phyloP scores from a whole-genome alignment of 1,140 invertebrate species.

The Heliconius hermathena region DNA sequence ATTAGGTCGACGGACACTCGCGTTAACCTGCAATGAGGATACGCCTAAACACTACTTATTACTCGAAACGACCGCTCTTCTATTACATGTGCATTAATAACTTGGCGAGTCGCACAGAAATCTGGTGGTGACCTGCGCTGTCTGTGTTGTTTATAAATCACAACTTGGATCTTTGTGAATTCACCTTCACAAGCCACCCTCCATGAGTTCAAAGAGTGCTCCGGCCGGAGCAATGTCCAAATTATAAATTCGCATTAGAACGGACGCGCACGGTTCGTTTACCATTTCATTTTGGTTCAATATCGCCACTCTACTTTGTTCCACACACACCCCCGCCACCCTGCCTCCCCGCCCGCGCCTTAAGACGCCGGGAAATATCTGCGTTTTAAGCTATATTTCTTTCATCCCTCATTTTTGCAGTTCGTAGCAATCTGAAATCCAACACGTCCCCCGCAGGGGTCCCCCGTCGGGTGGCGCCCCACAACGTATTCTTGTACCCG shows the following conservation, averaged over 20 bases:
- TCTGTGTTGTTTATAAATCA: slow-evolving; percentile 69
- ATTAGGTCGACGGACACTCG: slow-evolving; percentile 79
- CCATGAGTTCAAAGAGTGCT: slow-evolving; percentile 73
- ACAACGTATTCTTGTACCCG: slow-evolving; percentile 73
- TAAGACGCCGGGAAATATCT: slow-evolving; percentile 82
- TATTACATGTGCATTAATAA: slow-evolving; percentile 59
- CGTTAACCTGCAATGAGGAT: slow-evolving; percentile 80
- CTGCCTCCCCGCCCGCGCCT: slow-evolving; percentile 63
- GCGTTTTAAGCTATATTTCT: slow-evolving; percentile 84
- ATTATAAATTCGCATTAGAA: slow-evolving; percentile 82
- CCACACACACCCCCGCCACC: slow-evolving; percentile 70
- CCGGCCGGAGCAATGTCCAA: slow-evolving; percentile 76
- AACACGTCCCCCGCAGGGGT: slow-evolving; percentile 77
- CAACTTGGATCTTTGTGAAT: slow-evolving; percentile 72
- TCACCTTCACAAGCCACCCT: slow-evolving; percentile 65
- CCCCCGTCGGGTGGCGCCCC: slow-evolving; percentile 65
- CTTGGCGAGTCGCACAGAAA: slow-evolving; percentile 54
- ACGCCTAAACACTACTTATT: slow-evolving; percentile 75
- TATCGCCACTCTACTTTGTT: slow-evolving; percentile 81
- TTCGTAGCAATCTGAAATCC: slow-evolving; percentile 82
- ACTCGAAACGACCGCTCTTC: slow-evolving; percentile 57
- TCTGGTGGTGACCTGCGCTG: slow-evolving; percentile 48
- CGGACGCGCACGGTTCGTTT: slow-evolving; percentile 81
- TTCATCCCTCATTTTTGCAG: slow-evolving; percentile 84
- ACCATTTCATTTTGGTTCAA: slow-evolving; percentile 81